phyloP scores from a whole-genome alignment of 2,113 vertebrate species.

The Sinocyclocheilus rhinocerous region DNA sequence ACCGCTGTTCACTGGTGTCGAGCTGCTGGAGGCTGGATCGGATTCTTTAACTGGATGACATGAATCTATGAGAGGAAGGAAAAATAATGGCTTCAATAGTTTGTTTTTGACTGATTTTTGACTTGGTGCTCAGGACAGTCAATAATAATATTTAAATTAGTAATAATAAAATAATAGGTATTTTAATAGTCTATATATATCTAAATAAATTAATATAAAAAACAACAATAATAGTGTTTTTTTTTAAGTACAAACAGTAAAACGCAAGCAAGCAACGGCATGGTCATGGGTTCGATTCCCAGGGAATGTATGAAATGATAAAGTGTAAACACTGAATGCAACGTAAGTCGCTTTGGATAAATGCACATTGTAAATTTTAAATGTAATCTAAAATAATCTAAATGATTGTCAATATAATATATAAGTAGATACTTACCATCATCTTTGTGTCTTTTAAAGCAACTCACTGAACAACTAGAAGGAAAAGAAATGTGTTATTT shows the following conservation, averaged over 20 bases:
- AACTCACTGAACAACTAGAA: conserved; percentile 75
- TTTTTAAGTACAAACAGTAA: background rate
- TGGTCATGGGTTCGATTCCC: background rate
- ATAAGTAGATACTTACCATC: conserved; percentile 27
- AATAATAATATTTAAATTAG: too few species aligned
- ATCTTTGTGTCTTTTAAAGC: conserved; percentile 79
- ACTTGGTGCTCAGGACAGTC: background rate
- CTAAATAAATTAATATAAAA: background rate
- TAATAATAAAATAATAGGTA: too few species aligned
- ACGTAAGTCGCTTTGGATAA: background rate
- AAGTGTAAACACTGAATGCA: background rate
- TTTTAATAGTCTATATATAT: too few species aligned
- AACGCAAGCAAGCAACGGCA: background rate
- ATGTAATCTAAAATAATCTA: background rate
- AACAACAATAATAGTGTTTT: background rate
- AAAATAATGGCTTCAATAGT: background rate
- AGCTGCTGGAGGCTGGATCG: background rate
- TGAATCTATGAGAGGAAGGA: conserved; percentile 55
- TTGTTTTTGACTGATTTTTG: too few species aligned
- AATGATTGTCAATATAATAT: background rate
- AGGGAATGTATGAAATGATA: background rate
- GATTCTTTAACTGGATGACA: conserved; percentile 63
- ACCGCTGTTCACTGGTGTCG: background rate
- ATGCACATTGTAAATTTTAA: too few species aligned
- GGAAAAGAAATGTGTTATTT: background rate